Evolutionary conservation across 1,140 invertebrate species (phyloP).

Genomic region (Lordiphosa clarofinis): DNA sequence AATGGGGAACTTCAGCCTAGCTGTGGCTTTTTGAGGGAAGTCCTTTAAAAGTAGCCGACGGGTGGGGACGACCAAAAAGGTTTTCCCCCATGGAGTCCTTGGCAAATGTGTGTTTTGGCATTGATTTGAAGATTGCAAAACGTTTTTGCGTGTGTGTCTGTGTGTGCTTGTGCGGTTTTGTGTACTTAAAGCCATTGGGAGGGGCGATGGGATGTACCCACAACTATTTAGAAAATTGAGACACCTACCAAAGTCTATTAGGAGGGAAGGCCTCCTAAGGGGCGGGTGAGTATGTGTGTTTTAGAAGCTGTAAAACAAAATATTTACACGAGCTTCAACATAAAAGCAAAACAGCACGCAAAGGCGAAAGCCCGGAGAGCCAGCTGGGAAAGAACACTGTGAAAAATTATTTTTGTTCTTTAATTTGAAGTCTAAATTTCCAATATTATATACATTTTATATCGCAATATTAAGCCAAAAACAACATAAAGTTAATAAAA

Average conservation of each 20-base stretch:
- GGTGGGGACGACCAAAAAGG: slow-evolving; percentile 38
- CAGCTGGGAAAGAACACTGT: slow-evolving; percentile 15
- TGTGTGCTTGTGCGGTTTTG: slow-evolving; percentile 22
- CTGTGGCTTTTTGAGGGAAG: slow-evolving; percentile 21
- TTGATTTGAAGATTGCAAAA: slow-evolving; percentile 61
- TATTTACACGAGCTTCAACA: slow-evolving; percentile 70
- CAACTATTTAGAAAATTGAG: slow-evolving; percentile 75
- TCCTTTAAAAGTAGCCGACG: slow-evolving; percentile 39
- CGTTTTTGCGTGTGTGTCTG: slow-evolving; percentile 23
- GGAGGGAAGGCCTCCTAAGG: slow-evolving; percentile 16
- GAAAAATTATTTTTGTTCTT: background rate
- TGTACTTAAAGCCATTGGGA: slow-evolving; percentile 24
- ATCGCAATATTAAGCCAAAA: too few relatives aligned
- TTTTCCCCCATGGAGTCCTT: slow-evolving; percentile 31
- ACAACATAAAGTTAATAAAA: too few relatives aligned
- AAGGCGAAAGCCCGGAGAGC: slow-evolving; percentile 21
- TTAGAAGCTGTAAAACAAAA: slow-evolving; percentile 72
- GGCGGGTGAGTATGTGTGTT: slow-evolving; percentile 30
- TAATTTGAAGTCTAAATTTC: too few relatives aligned
- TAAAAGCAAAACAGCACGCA: slow-evolving; percentile 55
- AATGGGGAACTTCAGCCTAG: slow-evolving; percentile 21
- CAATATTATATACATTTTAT: too few relatives aligned
- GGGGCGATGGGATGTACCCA: slow-evolving; percentile 9
- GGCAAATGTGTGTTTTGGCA: slow-evolving; percentile 42
- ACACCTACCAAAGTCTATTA: slow-evolving; percentile 73